These are phyloP conservation scores for Rotaria macrura DNA, from an alignment of 2,888 invertebrate genomes.

Conservation along the genomic window DNA sequence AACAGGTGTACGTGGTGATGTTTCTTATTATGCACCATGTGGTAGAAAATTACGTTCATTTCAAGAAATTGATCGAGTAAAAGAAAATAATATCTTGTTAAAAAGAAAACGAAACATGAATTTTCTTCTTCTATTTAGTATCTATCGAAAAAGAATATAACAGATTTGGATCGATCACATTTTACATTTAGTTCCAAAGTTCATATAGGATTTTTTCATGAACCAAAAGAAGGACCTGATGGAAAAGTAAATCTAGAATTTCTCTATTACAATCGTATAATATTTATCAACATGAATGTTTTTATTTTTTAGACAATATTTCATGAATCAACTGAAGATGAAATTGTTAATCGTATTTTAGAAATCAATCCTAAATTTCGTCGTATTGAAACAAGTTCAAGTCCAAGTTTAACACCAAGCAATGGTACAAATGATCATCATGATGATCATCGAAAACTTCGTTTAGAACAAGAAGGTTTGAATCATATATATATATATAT, in stretches of 20 bases:
- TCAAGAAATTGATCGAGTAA: slow-evolving; percentile 54
- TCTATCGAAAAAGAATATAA: slow-evolving; percentile 60
- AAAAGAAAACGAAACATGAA: too few species aligned
- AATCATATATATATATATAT: neutral
- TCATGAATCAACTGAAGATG: slow-evolving; percentile 23
- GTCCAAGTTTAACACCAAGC: neutral
- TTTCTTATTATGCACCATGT: slow-evolving; percentile 68
- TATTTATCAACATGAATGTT: too few species aligned
- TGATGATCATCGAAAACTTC: neutral
- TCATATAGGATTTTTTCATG: slow-evolving; percentile 79
- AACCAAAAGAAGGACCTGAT: slow-evolving; percentile 56
- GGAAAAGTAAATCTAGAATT: neutral
- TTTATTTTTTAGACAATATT: slow-evolving; percentile 10
- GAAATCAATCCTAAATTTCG: slow-evolving; percentile 22
- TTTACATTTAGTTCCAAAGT: slow-evolving; percentile 81
- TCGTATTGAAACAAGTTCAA: neutral
- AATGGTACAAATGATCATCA: slow-evolving; percentile 4
- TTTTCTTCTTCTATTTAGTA: slow-evolving; percentile 55
- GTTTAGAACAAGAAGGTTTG: slow-evolving; percentile 2
- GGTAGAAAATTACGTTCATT: slow-evolving; percentile 58
- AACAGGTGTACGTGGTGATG: slow-evolving; percentile 75
- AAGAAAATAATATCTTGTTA: too few species aligned
- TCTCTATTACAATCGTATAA: too few species aligned
- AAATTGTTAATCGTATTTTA: slow-evolving; percentile 2
- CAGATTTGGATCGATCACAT: slow-evolving; percentile 68